A percentile compares a stretch with the other conserved stretches of the same genome.
phyloP scores from a whole-genome alignment of 2,888 invertebrate genomes.

The Mesorhabditis spiculigera region DNA sequence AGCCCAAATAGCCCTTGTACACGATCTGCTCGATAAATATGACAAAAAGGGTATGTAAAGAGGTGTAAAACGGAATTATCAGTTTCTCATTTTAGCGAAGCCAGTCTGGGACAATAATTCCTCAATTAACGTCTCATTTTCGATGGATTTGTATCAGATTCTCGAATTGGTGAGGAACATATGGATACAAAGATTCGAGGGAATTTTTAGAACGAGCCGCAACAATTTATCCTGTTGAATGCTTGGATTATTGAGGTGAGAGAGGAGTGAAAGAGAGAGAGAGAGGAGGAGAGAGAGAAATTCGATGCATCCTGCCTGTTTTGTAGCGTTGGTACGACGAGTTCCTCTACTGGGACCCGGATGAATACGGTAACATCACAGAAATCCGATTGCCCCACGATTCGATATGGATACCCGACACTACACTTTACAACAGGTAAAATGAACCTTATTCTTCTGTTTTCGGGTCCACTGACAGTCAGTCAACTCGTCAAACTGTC shows the following conservation, averaged over 20 bases:
- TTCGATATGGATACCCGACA: slow-evolving; percentile 56
- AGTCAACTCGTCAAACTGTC: neutral
- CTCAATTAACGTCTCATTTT: slow-evolving; percentile 55
- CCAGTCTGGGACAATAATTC: slow-evolving; percentile 55
- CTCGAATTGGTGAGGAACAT: slow-evolving; percentile 43
- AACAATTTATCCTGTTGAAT: slow-evolving; percentile 55
- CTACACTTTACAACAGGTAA: slow-evolving; percentile 51
- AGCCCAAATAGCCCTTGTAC: slow-evolving; percentile 37
- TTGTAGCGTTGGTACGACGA: slow-evolving; percentile 56
- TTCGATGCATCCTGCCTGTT: too few relatives aligned
- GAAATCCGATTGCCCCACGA: slow-evolving; percentile 53
- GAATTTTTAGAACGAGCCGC: slow-evolving; percentile 51
- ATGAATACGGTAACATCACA: slow-evolving; percentile 49
- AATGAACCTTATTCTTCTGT: neutral
- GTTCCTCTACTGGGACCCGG: slow-evolving; percentile 52
- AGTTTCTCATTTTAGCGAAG: slow-evolving; percentile 33
- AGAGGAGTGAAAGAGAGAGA: slow-evolving; percentile 3
- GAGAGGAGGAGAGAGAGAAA: neutral
- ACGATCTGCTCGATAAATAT: slow-evolving; percentile 40
- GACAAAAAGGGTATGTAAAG: slow-evolving; percentile 30
- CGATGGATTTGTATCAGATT: slow-evolving; percentile 57
- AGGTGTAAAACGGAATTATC: neutral
- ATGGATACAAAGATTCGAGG: neutral
- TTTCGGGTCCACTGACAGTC: neutral
- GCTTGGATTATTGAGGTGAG: slow-evolving; percentile 56